A percentile compares a stretch with the other conserved stretches of the same genome.
These are phyloP conservation scores for Ceratotherium simum DNA, from an alignment of 2,113 vertebrate species.

Conservation along the genomic window DNA sequence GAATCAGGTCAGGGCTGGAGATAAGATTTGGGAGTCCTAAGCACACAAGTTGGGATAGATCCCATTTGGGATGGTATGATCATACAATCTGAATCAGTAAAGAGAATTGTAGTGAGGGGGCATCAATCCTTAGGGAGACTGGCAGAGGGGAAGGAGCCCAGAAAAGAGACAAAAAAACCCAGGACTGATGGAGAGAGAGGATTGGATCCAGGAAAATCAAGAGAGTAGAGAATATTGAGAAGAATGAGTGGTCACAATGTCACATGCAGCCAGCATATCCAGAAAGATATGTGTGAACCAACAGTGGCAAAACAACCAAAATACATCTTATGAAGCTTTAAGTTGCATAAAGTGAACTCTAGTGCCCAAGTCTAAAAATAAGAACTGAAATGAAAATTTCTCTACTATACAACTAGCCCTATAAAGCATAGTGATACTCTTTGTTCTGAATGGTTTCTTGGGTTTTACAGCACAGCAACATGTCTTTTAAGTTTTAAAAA, in stretches of 20 bases:
- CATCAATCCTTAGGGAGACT: neutral
- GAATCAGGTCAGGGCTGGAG: neutral
- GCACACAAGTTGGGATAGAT: neutral
- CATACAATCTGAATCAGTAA: neutral
- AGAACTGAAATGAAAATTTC: neutral
- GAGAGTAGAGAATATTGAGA: neutral
- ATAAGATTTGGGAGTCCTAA: neutral
- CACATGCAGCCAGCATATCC: neutral
- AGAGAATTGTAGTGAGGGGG: rapidly evolving
- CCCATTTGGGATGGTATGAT: neutral
- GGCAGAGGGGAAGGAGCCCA: neutral
- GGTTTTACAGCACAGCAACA: neutral
- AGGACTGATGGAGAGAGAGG: neutral
- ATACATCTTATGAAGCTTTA: too few relatives aligned
- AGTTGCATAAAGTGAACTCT: neutral
- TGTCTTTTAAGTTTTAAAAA: neutral
- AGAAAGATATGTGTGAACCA: neutral
- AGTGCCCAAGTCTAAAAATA: neutral
- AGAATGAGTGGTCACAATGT: neutral
- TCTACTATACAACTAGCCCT: neutral
- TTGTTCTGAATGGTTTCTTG: neutral
- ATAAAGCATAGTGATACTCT: neutral
- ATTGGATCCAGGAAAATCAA: neutral
- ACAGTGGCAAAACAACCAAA: neutral
- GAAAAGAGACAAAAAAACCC: neutral